Percentiles rank a stretch among this genome's conserved stretches.
Evolutionary conservation across 2,113 vertebrate genomes (phyloP).

Genomic region (Hylia prasina): DNA sequence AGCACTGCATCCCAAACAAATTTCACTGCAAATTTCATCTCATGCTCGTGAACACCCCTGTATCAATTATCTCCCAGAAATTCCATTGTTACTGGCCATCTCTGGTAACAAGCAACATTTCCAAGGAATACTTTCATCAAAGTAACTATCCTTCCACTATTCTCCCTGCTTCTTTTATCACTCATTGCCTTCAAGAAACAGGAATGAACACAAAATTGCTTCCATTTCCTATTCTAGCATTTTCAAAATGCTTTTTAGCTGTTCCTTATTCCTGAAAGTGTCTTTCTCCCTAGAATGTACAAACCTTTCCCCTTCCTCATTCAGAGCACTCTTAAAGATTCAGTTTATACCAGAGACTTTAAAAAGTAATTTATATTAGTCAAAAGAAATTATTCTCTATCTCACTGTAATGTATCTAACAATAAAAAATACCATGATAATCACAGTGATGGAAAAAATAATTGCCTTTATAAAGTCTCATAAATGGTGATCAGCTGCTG

Average conservation of each 20-base stretch:
- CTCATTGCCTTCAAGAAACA: not conserved
- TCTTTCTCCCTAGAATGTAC: not conserved
- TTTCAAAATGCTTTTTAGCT: not conserved
- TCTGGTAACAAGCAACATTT: accelerated
- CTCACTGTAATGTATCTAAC: not conserved
- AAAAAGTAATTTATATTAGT: not conserved
- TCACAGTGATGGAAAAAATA: not conserved
- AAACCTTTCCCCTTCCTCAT: not conserved
- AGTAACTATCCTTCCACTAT: not conserved
- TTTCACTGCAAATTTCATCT: not conserved
- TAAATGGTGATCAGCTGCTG: not conserved
- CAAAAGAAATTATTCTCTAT: not conserved
- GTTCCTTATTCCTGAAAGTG: not conserved
- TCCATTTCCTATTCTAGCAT: not conserved
- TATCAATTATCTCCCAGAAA: not conserved
- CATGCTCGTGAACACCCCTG: not conserved
- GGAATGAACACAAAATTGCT: not conserved
- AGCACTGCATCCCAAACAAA: not conserved
- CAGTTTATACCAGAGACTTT: not conserved
- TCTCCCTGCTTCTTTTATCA: not conserved
- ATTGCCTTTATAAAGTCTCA: not conserved
- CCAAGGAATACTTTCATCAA: not conserved
- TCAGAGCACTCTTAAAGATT: not conserved
- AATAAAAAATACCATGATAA: not conserved
- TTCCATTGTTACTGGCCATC: not conserved